phyloP scores from a whole-genome alignment of 1,140 invertebrate genomes.

The Neodiprion pinetum region DNA sequence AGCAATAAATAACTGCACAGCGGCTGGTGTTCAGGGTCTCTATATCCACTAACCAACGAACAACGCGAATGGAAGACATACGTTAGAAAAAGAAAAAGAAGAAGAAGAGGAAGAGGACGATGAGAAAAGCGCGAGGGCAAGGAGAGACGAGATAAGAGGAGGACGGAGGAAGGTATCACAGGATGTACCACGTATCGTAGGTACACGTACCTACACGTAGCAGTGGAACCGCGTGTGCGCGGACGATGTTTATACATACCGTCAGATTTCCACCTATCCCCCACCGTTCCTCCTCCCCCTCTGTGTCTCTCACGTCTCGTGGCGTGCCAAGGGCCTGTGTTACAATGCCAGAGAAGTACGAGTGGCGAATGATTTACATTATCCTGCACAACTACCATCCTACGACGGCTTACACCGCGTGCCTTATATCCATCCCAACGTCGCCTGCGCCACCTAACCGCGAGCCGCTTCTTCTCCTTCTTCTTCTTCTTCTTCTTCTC shows the following conservation, averaged over 20 bases:
- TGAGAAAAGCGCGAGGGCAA: background rate
- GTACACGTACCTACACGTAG: conserved; percentile 17
- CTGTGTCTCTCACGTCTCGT: background rate
- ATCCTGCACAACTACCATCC: conserved; percentile 16
- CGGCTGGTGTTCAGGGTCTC: background rate
- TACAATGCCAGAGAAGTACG: conserved; percentile 28
- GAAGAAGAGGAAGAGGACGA: background rate
- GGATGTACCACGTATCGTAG: conserved; percentile 6
- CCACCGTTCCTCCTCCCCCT: background rate
- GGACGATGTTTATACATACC: background rate
- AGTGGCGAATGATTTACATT: conserved; percentile 30
- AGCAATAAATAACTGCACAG: conserved; percentile 43
- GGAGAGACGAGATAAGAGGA: conserved; percentile 18
- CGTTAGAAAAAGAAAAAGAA: background rate
- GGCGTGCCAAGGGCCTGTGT: conserved; percentile 18
- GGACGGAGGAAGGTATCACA: conserved; percentile 22
- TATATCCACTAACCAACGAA: background rate
- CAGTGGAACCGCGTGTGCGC: background rate
- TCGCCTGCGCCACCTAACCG: background rate
- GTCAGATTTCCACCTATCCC: background rate
- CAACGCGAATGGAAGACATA: background rate
- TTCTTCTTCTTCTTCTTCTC: background rate
- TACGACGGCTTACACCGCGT: background rate
- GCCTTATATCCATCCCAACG: background rate
- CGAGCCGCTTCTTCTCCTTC: background rate